Base-by-base conservation (phyloP, 2,113 vertebrate genomes). In the Centropus bengalensis region DNA sequence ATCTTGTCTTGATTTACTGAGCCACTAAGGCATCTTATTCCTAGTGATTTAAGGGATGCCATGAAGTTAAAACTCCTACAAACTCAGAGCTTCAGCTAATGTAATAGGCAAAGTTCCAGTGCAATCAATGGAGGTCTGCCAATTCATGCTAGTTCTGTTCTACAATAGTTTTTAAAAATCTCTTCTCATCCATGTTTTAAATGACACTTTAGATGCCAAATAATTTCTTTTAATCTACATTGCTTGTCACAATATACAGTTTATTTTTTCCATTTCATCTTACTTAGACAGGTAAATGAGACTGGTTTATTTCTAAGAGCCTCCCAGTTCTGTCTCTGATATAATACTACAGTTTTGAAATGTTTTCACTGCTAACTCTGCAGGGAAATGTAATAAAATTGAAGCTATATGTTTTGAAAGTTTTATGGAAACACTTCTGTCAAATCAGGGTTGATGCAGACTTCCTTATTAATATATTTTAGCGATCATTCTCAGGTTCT, bases 1-100 rank as follows among this genome's bases (percentile, higher is more conserved):
- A 93, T 95, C 84, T 89, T 82, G 67, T 38, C 59, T 92, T 95
- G 95, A 93, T 95, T 94, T 97, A 93, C 54, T 89, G 94, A 96
- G 77, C 86, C 86, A 94, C 86, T 88, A 84, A 93, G 81, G 67
- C 74, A 82, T 91, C 91, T 82, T 92, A 93, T 93, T 95, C 62
- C 27, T 51, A 51, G 54, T 96, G 91, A 95, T 97, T 97, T 96
- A 96, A 89, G 89, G 82, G 91, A 85, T 84, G 62, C 36, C 89
- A 49, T 76, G 81, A 91, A 93, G 86, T 76, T 93, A 91, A 94
- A 94, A 84, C 58, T 94, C 81, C 49, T 62, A 92, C 92, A 89
- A 94, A 89, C 74, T 87, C 89, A 94, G 45, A 91, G 85, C 58
- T 44, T 92, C 62, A 66, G 69, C 67, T 97, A 96, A 95, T 93